These are phyloP conservation scores for Ceryle rudis DNA, from an alignment of 2,797 vertebrate genomes.

Conservation along the genomic window DNA sequence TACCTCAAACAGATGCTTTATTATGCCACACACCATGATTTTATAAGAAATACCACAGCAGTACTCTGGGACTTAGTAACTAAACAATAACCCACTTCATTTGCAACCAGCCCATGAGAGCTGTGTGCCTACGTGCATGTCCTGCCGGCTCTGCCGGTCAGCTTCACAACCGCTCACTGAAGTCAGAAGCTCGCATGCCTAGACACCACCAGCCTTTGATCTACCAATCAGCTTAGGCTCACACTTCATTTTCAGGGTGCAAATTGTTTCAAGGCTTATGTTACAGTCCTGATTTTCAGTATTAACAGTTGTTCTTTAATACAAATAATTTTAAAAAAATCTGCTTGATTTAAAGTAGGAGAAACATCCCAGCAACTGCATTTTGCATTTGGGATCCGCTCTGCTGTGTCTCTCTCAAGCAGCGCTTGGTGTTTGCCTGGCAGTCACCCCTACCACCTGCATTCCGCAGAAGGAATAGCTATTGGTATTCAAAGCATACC, in stretches of 20 bases:
- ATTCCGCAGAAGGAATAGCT: not conserved
- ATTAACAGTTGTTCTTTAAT: not conserved
- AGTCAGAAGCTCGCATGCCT: not conserved
- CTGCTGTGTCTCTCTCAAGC: not conserved
- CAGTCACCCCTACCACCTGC: not conserved
- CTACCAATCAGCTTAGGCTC: not conserved
- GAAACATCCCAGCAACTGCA: not conserved
- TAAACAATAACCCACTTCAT: not conserved
- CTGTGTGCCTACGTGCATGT: fast-evolving
- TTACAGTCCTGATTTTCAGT: not conserved
- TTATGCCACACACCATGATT: not conserved
- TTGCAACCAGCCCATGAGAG: not conserved
- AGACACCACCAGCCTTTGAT: not conserved
- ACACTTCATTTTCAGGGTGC: not conserved
- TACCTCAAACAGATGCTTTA: not conserved
- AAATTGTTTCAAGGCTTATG: not conserved
- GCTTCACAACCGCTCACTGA: not conserved
- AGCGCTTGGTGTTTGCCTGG: not conserved
- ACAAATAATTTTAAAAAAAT: not conserved
- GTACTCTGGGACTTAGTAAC: not conserved
- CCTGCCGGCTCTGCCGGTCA: fast-evolving
- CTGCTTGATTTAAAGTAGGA: not conserved
- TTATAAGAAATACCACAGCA: not conserved
- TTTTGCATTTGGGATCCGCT: not conserved
- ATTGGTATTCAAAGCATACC: not conserved